phyloP scores from a whole-genome alignment of 1,140 invertebrate species.

The Holcopasites calliopsidis region DNA sequence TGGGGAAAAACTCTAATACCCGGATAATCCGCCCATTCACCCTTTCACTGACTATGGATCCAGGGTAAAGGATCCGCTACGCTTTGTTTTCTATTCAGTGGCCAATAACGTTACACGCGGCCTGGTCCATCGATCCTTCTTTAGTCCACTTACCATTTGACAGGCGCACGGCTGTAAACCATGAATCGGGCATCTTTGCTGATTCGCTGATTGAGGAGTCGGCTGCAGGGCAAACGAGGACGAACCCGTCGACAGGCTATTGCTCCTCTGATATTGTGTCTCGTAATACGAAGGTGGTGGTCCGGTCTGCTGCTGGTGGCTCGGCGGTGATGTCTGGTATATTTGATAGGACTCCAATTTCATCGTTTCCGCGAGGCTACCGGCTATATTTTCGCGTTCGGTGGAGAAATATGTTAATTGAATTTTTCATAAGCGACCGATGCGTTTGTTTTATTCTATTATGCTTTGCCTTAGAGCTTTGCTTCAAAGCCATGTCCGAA shows the following conservation, averaged over 20 bases:
- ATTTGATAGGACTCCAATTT: slow-evolving; percentile 85
- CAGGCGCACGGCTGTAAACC: slow-evolving; percentile 84
- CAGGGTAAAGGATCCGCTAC: background rate
- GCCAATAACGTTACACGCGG: background rate
- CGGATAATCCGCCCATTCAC: background rate
- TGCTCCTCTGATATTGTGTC: slow-evolving; percentile 76
- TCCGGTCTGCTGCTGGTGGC: slow-evolving; percentile 79
- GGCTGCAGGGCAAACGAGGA: slow-evolving; percentile 79
- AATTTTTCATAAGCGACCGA: background rate
- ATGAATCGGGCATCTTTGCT: slow-evolving; percentile 82
- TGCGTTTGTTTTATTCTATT: background rate
- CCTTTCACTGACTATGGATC: background rate
- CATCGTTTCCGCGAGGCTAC: slow-evolving; percentile 91
- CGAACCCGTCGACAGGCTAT: slow-evolving; percentile 75
- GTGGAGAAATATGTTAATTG: slow-evolving; percentile 4
- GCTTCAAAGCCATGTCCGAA: background rate
- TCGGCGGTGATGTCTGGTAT: slow-evolving; percentile 75
- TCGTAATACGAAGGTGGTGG: slow-evolving; percentile 79
- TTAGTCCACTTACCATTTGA: slow-evolving; percentile 70
- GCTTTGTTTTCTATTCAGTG: background rate
- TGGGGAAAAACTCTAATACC: background rate
- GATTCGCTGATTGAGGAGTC: slow-evolving; percentile 72
- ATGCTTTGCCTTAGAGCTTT: background rate
- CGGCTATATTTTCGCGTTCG: slow-evolving; percentile 79
- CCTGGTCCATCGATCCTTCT: background rate